These are phyloP conservation scores for Speoplatyrhinus poulsoni DNA, from an alignment of 2,113 vertebrate genomes.

Conservation along the genomic window DNA sequence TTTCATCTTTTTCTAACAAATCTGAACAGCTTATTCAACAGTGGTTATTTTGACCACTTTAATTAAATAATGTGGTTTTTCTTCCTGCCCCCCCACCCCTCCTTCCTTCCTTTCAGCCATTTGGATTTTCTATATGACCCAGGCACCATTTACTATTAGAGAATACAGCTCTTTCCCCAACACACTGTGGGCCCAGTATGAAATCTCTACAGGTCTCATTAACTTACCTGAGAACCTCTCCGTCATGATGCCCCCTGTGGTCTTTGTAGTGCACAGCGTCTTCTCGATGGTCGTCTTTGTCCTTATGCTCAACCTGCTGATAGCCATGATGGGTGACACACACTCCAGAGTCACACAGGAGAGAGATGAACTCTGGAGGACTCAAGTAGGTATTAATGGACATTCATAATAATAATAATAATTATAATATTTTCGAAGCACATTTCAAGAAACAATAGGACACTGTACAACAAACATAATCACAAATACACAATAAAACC, in stretches of 20 bases:
- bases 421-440: no score
- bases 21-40: no score
- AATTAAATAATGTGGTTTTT: neutral
- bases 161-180: conserved; percentile 84
- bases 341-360: conserved; percentile 92
- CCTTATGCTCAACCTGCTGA: conserved; percentile 90
- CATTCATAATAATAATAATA: no score
- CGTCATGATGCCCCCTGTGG: conserved; percentile 82
- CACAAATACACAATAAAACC: no score
- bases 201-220: conserved; percentile 89
- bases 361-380: conserved; percentile 91
- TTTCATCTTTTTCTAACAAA: neutral
- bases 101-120: conserved; percentile 75
- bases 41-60: no score
- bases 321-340: conserved; percentile 96
- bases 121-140: conserved; percentile 91
- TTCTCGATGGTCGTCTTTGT: conserved; percentile 87
- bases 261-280: conserved; percentile 79
- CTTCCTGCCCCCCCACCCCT: neutral
- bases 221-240: conserved; percentile 89
- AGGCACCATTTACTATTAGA: conserved; percentile 78
- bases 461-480: no score
- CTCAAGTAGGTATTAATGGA: conserved; percentile 77
- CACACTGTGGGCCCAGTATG: conserved; percentile 88
- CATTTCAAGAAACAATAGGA: no score